Conservation (phyloP, 2,888 invertebrate genomes). For the Pammene aurita region DNA sequence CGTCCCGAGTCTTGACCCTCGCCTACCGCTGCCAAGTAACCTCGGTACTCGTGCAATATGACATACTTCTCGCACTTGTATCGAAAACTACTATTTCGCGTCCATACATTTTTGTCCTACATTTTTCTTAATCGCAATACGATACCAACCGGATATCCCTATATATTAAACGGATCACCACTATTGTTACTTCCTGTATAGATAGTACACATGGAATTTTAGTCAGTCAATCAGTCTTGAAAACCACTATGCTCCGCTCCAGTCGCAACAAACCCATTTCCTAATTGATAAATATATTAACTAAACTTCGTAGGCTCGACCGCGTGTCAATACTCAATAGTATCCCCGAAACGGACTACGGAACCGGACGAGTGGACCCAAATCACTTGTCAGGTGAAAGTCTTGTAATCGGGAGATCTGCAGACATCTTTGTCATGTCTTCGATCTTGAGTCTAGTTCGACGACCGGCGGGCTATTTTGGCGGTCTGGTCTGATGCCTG, state of each 20-base stretch:
- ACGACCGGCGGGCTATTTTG: conserved; percentile 57
- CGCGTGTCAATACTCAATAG: conserved; percentile 67
- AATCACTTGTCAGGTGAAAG: conserved; percentile 76
- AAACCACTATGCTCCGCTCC: background rate
- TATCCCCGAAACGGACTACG: conserved; percentile 49
- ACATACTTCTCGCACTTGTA: too few species aligned
- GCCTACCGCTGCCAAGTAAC: too few species aligned
- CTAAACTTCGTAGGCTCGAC: conserved; percentile 32
- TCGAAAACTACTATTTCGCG: too few species aligned
- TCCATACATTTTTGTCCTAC: too few species aligned
- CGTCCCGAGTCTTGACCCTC: too few species aligned
- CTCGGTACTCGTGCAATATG: too few species aligned
- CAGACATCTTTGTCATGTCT: conserved; percentile 75
- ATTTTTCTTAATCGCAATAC: too few species aligned
- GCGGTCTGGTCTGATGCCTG: conserved; percentile 4
- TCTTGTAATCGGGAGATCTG: conserved; percentile 71
- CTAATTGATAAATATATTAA: conserved; percentile 39
- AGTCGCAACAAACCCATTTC: conserved; percentile 3
- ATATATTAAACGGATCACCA: too few species aligned
- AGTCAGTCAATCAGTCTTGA: background rate
- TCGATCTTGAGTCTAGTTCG: conserved; percentile 58
- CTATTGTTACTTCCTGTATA: too few species aligned
- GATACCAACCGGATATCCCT: too few species aligned
- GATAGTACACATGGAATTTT: too few species aligned
- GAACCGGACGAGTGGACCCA: conserved; percentile 75